These are phyloP conservation scores for Watsonalla cultraria DNA, from an alignment of 2,888 invertebrate species.

Conservation along the genomic window DNA sequence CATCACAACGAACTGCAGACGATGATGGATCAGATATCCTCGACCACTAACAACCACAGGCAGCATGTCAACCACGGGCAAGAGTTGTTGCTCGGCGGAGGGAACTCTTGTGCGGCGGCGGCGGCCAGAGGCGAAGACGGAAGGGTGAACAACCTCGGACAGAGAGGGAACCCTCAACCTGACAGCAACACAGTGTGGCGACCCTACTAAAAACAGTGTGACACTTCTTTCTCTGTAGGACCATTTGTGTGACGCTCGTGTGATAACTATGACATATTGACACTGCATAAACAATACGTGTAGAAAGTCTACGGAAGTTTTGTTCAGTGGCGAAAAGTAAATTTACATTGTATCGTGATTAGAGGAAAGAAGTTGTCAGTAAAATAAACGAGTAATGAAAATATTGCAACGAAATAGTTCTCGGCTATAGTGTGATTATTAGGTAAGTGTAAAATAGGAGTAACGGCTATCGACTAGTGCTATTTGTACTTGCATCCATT, in stretches of 20 bases:
- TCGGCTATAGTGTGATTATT: constrained; percentile 25
- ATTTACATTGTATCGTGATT: constrained; percentile 14
- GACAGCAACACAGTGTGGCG: constrained; percentile 86
- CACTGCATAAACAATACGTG: constrained; percentile 9
- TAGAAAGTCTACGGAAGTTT: background rate
- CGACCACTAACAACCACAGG: constrained; percentile 79
- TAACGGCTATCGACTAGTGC: constrained; percentile 35
- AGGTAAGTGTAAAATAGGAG: constrained; percentile 40
- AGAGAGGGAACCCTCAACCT: constrained; percentile 80
- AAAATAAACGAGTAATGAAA: constrained; percentile 16
- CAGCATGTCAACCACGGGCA: constrained; percentile 67
- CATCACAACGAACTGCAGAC: constrained; percentile 85
- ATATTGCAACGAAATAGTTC: constrained; percentile 55
- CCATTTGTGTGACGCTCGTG: constrained; percentile 15
- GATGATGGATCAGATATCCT: constrained; percentile 87
- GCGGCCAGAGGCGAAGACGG: constrained; percentile 79
- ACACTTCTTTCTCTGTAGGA: constrained; percentile 33
- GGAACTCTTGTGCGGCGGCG: constrained; percentile 78
- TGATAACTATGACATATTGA: constrained; percentile 9
- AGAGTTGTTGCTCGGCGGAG: constrained; percentile 75
- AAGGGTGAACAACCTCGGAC: constrained; percentile 74
- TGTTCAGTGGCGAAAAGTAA: constrained; percentile 20
- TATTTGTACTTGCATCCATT: constrained; percentile 37
- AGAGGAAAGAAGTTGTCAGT: constrained; percentile 33
- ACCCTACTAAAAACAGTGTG: constrained; percentile 80